Base-by-base conservation (phyloP, 92 coral and sea anemone genomes). In the Porites evermanni region DNA sequence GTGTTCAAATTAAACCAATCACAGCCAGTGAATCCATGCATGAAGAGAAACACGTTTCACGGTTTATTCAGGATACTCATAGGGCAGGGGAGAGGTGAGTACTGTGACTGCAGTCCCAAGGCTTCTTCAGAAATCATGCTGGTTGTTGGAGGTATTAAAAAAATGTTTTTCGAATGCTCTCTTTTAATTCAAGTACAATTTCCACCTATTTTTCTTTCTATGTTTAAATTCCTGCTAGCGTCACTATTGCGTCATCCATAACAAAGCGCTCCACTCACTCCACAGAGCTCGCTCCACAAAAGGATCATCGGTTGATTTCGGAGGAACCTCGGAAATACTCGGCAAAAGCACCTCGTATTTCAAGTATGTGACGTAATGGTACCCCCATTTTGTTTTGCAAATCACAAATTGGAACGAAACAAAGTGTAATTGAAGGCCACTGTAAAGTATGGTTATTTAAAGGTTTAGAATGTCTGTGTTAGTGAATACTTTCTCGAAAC, bases 401-500 rank as follows among this genome's bases (percentile, higher is more conserved):
- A n/a, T 13, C 38, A 23, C 63, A 38, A 38, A 38, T 38, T 6
- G 4, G 21, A 54, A 58, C 18, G 80, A 77, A 67, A 77, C 50
- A 23, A 63, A 16, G 4, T 56, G 16, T 63, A 16, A 17, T 60
- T 29, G 68, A 68, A 24, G 67, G 54, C 21, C 14, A 29, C 68
- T 54, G 67, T 82, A 56, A 82, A 16, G 13, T 82, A 53, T 82
- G 52, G 44, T 52, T 24, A n/a, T 61, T 71, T 87, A 17, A 58
- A 19, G 64, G 51, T 59, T 52, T 67, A 70, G 77, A 78, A 97
- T 97, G 99, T 97, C 92, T 60, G 94, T 92, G 13, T 86, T 95
- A 23, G 85, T 83, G 60, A 92, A 91, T 67, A 92, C 93, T 32
- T 86, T 97, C 69, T 88, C 96, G 64, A 93, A 91, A 70, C 99